These are phyloP conservation scores for Selenia dentaria DNA, from an alignment of 2,888 invertebrate genomes.

Conservation along the genomic window DNA sequence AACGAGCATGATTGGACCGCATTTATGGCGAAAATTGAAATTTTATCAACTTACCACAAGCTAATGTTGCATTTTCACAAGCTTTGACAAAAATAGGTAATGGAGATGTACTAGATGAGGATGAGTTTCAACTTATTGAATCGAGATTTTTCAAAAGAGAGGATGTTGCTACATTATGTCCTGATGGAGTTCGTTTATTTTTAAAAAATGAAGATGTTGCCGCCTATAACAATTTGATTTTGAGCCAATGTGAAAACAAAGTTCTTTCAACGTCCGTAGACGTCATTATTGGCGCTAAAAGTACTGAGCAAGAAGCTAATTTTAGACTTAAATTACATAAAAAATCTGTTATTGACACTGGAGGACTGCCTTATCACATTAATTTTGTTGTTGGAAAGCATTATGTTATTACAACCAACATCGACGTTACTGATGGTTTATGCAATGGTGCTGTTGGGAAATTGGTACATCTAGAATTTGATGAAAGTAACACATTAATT, in stretches of 20 bases:
- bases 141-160: not conserved
- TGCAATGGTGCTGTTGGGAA: slow-evolving; percentile 36
- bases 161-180: not conserved
- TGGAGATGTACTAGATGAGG: not conserved
- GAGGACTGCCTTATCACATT: slow-evolving; percentile 33
- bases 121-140: not conserved
- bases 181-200: slow-evolving; percentile 1
- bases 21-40: not conserved
- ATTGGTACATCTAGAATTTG: slow-evolving; percentile 30
- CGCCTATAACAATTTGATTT: not conserved
- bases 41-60: not conserved
- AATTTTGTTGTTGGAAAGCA: slow-evolving; percentile 26
- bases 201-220: not conserved
- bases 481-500: slow-evolving; percentile 24
- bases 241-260: not conserved
- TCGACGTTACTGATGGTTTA: slow-evolving; percentile 37
- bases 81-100: not conserved
- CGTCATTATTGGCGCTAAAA: not conserved
- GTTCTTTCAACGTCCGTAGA: not conserved
- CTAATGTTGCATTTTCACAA: not conserved
- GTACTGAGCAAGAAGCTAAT: slow-evolving; percentile 1
- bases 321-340: slow-evolving; percentile 30
- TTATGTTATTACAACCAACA: slow-evolving; percentile 35
- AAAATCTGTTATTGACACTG: slow-evolving; percentile 30
- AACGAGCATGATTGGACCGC: not conserved